Base-by-base conservation (phyloP, 2,888 invertebrate species). In the Morinoia aosen region DNA sequence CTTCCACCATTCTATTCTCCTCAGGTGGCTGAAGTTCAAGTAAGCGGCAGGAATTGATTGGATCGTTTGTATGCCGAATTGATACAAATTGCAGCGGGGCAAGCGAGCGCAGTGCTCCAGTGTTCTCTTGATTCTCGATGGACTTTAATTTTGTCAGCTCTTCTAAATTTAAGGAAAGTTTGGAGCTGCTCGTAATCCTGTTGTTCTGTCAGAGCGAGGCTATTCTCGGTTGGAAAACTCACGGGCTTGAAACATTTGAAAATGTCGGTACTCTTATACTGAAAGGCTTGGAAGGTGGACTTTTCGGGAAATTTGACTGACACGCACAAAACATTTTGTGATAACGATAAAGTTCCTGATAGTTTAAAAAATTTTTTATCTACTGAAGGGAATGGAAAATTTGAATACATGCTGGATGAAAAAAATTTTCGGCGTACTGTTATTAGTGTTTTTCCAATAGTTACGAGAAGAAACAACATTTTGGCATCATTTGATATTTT, bases 1-100 rank as follows among this genome's bases (percentile, higher is more conserved):
- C 64, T 64, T 64, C 14, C 64, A 64, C 48, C 90, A 48, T 90
- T 40, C 90, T n/a, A 90, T 90, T 90, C 90, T 90, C 90, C 48
- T 48, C 40, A 90, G 90, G 40, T 90, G 90, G 90, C 90, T 90
- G 90, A 48, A 90, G 90, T 90, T 90, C 90, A 90, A 90, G 90
- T 90, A 90, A 90, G 90, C 90, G 90, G 48, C 90, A 39, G 90
- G 39, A 90, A 90, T 90, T 90, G 90, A 90, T 90, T 90, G 90
- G 40, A 48, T 39, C 90, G 90, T 90, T 90, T 90, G 90, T 90
- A 90, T 48, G 90, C 90, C 90, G 40, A 90, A 90, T 90, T 40
- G 90, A 90, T 90, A 90, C 90, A 90, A 90, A 90, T 90, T 39
- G 90, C 90, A 48, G 19, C 39, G 48, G 19, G 48, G 90, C 39